A percentile compares a stretch with the other conserved stretches of the same genome.
phyloP scores from a whole-genome alignment of 2,888 invertebrate genomes.

The Dexiosoma caninum region DNA sequence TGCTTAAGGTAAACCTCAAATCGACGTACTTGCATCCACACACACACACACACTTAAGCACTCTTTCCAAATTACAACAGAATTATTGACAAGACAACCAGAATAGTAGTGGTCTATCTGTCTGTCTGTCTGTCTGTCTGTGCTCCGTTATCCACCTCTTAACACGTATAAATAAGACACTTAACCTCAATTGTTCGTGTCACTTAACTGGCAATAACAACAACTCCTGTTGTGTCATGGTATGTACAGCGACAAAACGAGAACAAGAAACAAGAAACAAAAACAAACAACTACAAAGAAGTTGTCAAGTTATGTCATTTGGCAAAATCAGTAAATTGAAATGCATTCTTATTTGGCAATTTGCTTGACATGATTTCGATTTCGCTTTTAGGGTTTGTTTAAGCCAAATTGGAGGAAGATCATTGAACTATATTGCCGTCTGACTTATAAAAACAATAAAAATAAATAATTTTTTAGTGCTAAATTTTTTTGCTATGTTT shows the following conservation, averaged over 20 bases:
- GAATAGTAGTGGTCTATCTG: background rate
- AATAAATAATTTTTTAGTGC: too few relatives aligned
- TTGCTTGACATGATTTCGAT: background rate
- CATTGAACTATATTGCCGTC: background rate
- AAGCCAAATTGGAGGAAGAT: background rate
- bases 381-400: too few relatives aligned
- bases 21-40: background rate
- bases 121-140: too few relatives aligned
- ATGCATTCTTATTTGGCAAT: background rate
- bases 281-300: background rate
- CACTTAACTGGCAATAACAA: background rate
- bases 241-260: background rate
- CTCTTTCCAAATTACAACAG: background rate
- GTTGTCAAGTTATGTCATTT: background rate
- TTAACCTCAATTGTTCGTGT: constrained; percentile 16
- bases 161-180: background rate
- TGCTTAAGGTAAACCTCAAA: background rate
- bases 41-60: background rate
- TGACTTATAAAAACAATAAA: too few relatives aligned
- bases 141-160: background rate
- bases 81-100: background rate
- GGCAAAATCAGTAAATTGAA: background rate
- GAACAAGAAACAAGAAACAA: background rate
- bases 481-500: too few relatives aligned
- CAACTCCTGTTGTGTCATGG: background rate